Conservation (phyloP, 2,888 invertebrate genomes). For the Oscheius sp. region DNA sequence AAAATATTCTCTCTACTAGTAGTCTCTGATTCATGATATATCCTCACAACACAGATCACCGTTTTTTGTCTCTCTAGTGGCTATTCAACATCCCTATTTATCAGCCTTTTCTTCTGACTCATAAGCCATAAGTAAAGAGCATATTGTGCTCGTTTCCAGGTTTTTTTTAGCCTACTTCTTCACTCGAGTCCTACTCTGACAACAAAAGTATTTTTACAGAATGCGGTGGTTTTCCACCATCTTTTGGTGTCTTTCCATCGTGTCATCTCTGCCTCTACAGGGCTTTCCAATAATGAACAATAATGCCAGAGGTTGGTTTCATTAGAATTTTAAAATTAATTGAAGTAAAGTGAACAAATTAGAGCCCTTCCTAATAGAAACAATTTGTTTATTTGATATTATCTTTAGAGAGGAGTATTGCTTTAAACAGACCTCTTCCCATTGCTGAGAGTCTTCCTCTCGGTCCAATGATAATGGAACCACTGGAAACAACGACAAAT, state of each 20-base stretch:
- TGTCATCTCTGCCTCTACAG: slow-evolving; percentile 3
- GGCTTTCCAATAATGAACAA: slow-evolving; percentile 4
- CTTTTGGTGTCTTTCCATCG: neutral
- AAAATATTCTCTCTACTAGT: too few relatives aligned
- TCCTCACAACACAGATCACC: too few relatives aligned
- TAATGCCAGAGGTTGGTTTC: neutral
- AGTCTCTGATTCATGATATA: too few relatives aligned
- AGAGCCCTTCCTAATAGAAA: too few relatives aligned
- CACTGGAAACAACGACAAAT: slow-evolving; percentile 11
- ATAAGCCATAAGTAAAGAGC: neutral
- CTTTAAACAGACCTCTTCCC: neutral
- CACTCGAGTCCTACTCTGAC: neutral
- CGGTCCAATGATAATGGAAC: neutral
- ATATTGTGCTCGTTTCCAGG: neutral
- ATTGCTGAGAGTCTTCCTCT: neutral
- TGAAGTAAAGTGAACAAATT: too few relatives aligned
- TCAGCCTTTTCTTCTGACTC: neutral
- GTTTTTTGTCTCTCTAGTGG: too few relatives aligned
- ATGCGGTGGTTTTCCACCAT: slow-evolving; percentile 12
- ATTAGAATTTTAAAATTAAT: too few relatives aligned
- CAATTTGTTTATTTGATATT: too few relatives aligned
- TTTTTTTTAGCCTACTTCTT: neutral
- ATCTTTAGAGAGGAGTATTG: too few relatives aligned
- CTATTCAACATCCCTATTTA: too few relatives aligned
- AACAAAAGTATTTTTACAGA: too few relatives aligned